Evolutionary conservation across 2,888 invertebrate species (phyloP).

Genomic region (Campaea margaritaria): DNA sequence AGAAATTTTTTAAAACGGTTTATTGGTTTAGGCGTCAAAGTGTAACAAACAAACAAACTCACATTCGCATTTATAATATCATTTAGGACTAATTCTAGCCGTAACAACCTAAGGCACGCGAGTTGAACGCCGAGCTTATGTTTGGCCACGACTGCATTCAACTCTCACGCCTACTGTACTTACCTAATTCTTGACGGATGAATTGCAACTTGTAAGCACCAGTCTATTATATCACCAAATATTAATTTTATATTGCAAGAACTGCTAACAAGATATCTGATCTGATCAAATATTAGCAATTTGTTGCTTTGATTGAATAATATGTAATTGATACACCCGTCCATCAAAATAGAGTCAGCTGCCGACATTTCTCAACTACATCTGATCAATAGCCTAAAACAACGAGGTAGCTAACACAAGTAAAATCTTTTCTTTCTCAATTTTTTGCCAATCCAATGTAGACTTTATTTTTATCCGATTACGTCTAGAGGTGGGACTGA

Average conservation of each 20-base stretch:
- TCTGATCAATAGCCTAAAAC: not conserved
- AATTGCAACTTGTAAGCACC: too few species aligned
- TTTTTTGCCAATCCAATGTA: slow-evolving; percentile 5
- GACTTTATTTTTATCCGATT: not conserved
- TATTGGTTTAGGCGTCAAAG: too few species aligned
- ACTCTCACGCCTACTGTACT: too few species aligned
- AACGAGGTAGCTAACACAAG: not conserved
- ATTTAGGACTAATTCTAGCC: too few species aligned
- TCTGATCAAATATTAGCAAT: slow-evolving; percentile 25
- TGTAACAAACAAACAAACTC: too few species aligned
- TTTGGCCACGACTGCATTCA: too few species aligned
- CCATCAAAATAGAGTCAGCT: slow-evolving; percentile 24
- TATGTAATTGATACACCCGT: slow-evolving; percentile 39
- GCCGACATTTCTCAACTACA: slow-evolving; percentile 31
- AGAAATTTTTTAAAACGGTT: too few species aligned
- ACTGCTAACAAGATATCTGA: not conserved
- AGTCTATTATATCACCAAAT: not conserved
- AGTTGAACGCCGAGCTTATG: too few species aligned
- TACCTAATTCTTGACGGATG: too few species aligned
- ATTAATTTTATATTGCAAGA: slow-evolving; percentile 3
- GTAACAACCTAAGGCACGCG: too few species aligned
- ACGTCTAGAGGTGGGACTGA: slow-evolving; percentile 1
- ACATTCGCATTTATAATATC: too few species aligned
- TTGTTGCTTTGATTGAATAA: slow-evolving; percentile 33
- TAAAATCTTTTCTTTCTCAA: not conserved